phyloP scores from a whole-genome alignment of 2,797 vertebrate genomes.

The Bryconaethiops microstoma region DNA sequence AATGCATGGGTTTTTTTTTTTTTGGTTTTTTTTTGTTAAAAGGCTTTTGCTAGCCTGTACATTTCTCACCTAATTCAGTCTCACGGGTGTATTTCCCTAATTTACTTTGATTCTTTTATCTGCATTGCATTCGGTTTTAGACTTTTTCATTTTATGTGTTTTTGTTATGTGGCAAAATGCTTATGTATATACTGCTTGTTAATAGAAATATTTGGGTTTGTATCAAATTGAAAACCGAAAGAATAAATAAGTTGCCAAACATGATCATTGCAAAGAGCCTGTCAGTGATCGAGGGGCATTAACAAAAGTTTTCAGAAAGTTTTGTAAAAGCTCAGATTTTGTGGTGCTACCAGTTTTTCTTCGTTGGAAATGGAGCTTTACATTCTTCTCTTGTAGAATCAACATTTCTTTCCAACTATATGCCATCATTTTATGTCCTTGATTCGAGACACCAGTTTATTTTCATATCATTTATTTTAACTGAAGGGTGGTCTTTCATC shows the following conservation, averaged over 20 bases:
- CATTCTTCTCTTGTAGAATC: too few species aligned
- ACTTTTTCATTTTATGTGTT: not conserved
- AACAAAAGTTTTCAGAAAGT: too few species aligned
- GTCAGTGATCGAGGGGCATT: too few species aligned
- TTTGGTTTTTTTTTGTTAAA: not conserved
- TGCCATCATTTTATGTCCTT: too few species aligned
- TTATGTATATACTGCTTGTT: constrained; percentile 34
- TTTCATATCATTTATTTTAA: too few species aligned
- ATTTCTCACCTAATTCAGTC: not conserved
- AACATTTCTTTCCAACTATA: too few species aligned
- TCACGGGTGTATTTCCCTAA: not conserved
- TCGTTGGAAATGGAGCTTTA: too few species aligned
- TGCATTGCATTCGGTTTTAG: not conserved
- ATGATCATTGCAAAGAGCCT: not conserved
- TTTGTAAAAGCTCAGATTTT: too few species aligned
- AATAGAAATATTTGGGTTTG: not conserved
- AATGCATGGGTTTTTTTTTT: not conserved
- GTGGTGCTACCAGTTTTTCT: too few species aligned
- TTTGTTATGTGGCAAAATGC: not conserved
- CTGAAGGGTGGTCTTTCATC: too few species aligned
- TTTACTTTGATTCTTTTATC: not conserved
- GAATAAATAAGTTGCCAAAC: not conserved
- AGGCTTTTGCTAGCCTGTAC: too few species aligned
- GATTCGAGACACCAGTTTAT: too few species aligned
- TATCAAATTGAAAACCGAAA: not conserved